Conservation (phyloP, 2,888 invertebrate species). For the Chymomyza procnemis region DNA sequence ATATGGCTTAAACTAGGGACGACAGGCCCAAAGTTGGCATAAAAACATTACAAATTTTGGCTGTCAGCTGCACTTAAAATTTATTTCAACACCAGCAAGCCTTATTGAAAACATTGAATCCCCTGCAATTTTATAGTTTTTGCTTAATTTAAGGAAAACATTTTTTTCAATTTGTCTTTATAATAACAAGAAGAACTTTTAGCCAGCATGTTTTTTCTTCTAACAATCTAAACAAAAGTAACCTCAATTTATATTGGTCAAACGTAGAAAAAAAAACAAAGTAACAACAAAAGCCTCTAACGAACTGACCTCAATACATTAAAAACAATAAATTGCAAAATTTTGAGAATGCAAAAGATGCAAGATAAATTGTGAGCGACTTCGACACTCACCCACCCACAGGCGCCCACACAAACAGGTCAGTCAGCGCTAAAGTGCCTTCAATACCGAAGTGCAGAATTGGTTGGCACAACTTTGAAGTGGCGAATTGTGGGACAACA, state of each 20-base stretch:
- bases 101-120: not conserved
- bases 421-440: not conserved
- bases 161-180: not conserved
- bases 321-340: constrained; percentile 66
- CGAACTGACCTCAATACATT: constrained; percentile 64
- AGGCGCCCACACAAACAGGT: not conserved
- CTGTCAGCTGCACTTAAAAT: no score
- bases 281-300: constrained; percentile 16
- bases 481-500: not conserved
- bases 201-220: constrained; percentile 29
- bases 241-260: constrained; percentile 64
- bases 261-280: constrained; percentile 24
- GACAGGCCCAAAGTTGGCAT: no score
- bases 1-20: no score
- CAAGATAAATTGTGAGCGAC: constrained; percentile 59
- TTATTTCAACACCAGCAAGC: no score
- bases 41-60: no score
- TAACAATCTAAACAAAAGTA: constrained; percentile 62
- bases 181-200: constrained; percentile 17
- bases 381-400: constrained; percentile 42
- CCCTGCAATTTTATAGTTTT: not conserved
- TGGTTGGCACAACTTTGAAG: not conserved
- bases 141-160: not conserved
- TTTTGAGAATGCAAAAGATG: constrained; percentile 62
- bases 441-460: not conserved